Evolutionary conservation across 2,113 vertebrate genomes (phyloP), one percentile per base, ranked within the genome.

Genomic region (Leptobrachium ailaonicum): DNA sequence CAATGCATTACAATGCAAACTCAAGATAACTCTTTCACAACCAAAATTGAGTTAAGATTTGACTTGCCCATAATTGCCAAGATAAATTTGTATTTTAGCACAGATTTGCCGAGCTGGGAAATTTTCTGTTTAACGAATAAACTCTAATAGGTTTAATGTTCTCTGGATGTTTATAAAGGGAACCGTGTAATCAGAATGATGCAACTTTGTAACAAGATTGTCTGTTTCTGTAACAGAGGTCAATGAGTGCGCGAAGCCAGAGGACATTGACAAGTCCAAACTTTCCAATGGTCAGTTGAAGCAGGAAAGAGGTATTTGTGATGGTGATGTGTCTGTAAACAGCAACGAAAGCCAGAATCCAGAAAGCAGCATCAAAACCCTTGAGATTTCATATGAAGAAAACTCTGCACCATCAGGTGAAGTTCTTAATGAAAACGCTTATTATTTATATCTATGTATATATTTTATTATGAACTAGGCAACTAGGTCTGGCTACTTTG

Each of bases 361-460:
- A 45, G 50, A 13, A 32, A n/a, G 1, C 2, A 82, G 89, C 2
- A 85, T 4, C 40, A 71, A 44, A 63, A 5, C 78, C 6, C 8
- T 73, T 41, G 88, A 87, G 71, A 73, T 70, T 4, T 88, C 87
- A 60, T 20, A n/a, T 63, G 78, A 43, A 64, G 86, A 87, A 1
- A 81, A 72, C 77, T 87, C 82, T 71, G 0, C 76, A n/a, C 6
- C 67, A 63, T 84, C 88, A 88, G 90, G 92, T 93, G 88, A 40
- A 75, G 67, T 3, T 1, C 1, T 50, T 50, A 50, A 50, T 5
- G 8, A 50, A 50, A 50, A 50, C 20, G 20, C 20, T 32, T 32
- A 32, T 32, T 32, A 32, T 32, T 32, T 32, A 32, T 32, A 32
- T 32, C 20, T 32, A 32, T 32, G 20, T 32, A 32, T 32, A 32